Evolutionary conservation across 2,113 vertebrate genomes (phyloP), one percentile per base, ranked within the genome.

Genomic region (Prunella himalayana): DNA sequence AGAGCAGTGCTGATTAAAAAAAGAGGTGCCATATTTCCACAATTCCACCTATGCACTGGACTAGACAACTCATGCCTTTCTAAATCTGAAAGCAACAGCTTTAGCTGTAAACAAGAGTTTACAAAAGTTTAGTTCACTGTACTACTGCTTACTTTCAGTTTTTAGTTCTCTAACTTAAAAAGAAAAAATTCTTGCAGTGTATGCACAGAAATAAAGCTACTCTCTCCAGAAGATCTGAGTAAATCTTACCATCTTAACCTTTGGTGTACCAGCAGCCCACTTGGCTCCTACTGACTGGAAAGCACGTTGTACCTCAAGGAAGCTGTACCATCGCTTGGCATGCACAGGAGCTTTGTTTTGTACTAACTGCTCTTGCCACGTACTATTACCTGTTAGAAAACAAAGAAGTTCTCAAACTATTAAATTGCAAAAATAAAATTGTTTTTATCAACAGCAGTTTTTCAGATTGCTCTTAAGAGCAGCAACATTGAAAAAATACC

Each of bases 251-350:
- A 80, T 92, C 94, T 97, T 97, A 73, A 83, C 69, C 60, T 96
- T 98, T 86, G 90, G 44, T 60, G 86, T 8, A 30, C 94, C 57
- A 66, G 93, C 77, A 94, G 78, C 63, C 97, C 99, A 99, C 96
- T 98, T 99, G 96, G 97, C 95, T 69, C 97, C 98, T 39, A 99
- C 98, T 35, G 98, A 94, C 65, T 97, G 98, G 96, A 99, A 99
- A 88, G 98, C 92, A 86, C 60, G 85, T 87, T 99, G 99, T 42
- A 97, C 98, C 82, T 98, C 98, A 87, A 99, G 98, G 97, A 99
- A 99, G 54, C 76, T 96, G 87, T 98, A 99, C 99, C 99, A 99
- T 66, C 99, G 98, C 47, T 97, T 98, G 41, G 98, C 95, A 10
- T 99, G 99, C 45, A 98, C 95, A 37, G 98, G 98, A 79, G 97